Conservation (phyloP, 2,797 vertebrate species). For the Diceros bicornis region DNA sequence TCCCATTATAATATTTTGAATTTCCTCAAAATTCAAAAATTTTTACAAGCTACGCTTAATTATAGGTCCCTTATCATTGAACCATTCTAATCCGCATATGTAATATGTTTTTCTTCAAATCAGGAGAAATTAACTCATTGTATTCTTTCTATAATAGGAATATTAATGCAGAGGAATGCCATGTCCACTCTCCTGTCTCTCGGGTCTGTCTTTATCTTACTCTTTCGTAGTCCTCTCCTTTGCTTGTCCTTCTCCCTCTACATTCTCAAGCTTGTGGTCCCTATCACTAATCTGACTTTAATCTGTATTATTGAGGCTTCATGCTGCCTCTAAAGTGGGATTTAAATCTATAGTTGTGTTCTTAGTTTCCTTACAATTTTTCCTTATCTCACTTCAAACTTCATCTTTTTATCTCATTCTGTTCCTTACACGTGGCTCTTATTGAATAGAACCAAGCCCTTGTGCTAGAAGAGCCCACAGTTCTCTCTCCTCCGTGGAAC, state of each 20-base stretch:
- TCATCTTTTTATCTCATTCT: neutral
- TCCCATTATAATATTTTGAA: neutral
- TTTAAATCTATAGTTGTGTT: neutral
- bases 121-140: neutral
- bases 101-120: neutral
- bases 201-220: neutral
- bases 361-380: neutral
- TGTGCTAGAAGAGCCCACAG: neutral
- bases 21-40: neutral
- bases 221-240: neutral
- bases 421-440: neutral
- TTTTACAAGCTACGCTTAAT: neutral
- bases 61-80: neutral
- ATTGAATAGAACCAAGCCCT: neutral
- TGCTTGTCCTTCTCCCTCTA: neutral
- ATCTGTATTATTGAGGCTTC: neutral
- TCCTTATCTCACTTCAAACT: neutral
- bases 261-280: neutral
- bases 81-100: neutral
- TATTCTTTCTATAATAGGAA: neutral
- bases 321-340: neutral
- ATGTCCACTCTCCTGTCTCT: neutral
- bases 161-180: neutral
- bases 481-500: neutral
- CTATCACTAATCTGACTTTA: neutral